These are phyloP conservation scores for Agriopis aurantiaria DNA, from an alignment of 2,888 invertebrate genomes.

Conservation along the genomic window DNA sequence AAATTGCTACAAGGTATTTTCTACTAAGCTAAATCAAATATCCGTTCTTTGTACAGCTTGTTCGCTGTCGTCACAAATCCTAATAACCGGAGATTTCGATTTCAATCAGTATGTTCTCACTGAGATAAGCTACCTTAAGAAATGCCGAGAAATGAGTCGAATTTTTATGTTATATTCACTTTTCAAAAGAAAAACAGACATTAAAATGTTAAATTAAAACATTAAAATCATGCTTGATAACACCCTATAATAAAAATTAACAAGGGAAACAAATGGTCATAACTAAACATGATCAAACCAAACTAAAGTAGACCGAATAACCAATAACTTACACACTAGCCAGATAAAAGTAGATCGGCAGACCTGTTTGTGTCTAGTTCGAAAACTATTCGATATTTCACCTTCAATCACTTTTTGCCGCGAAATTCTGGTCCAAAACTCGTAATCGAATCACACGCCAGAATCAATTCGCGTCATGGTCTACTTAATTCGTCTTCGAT, in stretches of 20 bases:
- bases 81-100: constrained; percentile 37
- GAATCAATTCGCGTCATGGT: constrained; percentile 41
- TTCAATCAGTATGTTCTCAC: constrained; percentile 35
- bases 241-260: too few species aligned
- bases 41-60: constrained; percentile 34
- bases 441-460: constrained; percentile 39
- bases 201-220: not conserved
- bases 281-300: too few species aligned
- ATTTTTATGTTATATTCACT: not conserved
- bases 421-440: constrained; percentile 27
- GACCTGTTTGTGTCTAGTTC: constrained; percentile 2
- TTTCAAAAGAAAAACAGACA: not conserved
- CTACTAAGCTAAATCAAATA: constrained; percentile 35
- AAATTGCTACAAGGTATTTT: constrained; percentile 7
- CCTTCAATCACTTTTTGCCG: constrained; percentile 26
- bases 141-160: not conserved
- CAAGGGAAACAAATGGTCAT: too few species aligned
- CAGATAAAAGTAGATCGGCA: not conserved
- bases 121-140: constrained; percentile 14
- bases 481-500: constrained; percentile 37
- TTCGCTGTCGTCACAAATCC: constrained; percentile 30
- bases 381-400: constrained; percentile 15
- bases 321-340: too few species aligned
- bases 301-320: too few species aligned
- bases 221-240: too few species aligned